A percentile compares a stretch with the other conserved stretches of the same genome.
These are phyloP conservation scores for Unio pictorum DNA, from an alignment of 2,888 invertebrate genomes.

Conservation along the genomic window DNA sequence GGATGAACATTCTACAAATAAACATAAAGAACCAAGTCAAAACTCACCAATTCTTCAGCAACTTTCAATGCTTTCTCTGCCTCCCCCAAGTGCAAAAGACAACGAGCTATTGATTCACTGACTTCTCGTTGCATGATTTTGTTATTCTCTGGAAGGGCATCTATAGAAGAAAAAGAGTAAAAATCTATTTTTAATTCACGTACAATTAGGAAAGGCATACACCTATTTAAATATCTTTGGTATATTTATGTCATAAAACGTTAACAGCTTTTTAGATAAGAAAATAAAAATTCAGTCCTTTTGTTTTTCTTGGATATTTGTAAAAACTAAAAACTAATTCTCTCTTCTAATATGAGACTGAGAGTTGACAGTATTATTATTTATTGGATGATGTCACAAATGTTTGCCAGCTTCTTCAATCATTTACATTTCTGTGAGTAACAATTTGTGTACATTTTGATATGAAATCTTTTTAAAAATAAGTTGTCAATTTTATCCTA, in stretches of 20 bases:
- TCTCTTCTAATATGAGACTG: no score
- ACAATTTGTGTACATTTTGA: neutral
- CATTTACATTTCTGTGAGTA: neutral
- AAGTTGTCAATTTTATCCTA: slow-evolving; percentile 8
- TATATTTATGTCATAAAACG: no score
- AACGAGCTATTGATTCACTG: slow-evolving; percentile 40
- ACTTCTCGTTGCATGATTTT: slow-evolving; percentile 42
- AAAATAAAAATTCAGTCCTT: no score
- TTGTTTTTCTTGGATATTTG: no score
- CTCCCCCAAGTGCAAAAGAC: slow-evolving; percentile 30
- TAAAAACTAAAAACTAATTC: no score
- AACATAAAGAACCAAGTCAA: neutral
- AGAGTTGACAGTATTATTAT: no score
- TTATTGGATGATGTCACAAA: neutral
- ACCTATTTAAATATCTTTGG: no score
- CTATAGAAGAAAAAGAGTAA: slow-evolving; percentile 17
- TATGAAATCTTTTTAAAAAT: neutral
- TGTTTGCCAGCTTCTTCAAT: neutral
- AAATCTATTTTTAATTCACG: neutral
- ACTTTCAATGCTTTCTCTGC: slow-evolving; percentile 17
- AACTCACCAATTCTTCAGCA: slow-evolving; percentile 32
- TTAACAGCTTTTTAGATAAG: no score
- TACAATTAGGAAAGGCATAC: no score
- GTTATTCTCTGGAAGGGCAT: slow-evolving; percentile 28
- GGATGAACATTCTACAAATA: no score